Base-by-base conservation (phyloP, 1,140 invertebrate genomes). In the Lasioglossum albipes region DNA sequence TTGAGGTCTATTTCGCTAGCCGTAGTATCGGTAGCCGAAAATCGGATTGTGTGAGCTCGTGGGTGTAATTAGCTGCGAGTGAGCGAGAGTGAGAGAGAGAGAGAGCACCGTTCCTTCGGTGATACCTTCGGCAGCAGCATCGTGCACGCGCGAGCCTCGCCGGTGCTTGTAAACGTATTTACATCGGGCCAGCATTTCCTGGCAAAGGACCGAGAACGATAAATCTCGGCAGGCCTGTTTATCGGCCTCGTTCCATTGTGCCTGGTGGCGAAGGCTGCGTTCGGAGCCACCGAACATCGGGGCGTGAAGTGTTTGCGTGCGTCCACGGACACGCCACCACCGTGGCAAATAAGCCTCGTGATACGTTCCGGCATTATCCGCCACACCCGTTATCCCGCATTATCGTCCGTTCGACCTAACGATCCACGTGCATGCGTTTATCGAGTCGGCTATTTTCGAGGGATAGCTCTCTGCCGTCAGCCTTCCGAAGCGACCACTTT, bases 351-450 rank as follows among this genome's bases (percentile, higher is more conserved):
- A 76, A 81, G 79, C 79, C 74, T 81, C 65, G 66, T 65, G 79
- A 81, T 70, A 77, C 74, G 57, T 75, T 66, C 79, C 57, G 66
- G 74, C 67, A 77, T 77, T 77, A 77, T 80, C 72, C 66, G 79
- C 79, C 79, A 69, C 73, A 75, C 79, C 79, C 79, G 79, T 80
- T 80, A 80, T 80, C 79, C 79, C 49, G 45, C 79, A 80, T 80
- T 80, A 80, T 75, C 79, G 79, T 57, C 54, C 31, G 79, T 59
- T 62, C 52, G 72, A 52, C 79, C 79, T 80, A 75, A 80, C 79
- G 79, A 80, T 68, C 79, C 54, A n/a, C 73, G 70, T 74, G 77
- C 79, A 75, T 61, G 64, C 72, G 72, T 80, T 80, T 80, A 80
- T 80, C 72, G 65, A 68, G 57, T 42, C 22, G 20, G 36, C 69